Evolutionary conservation across 2,888 invertebrate genomes (phyloP).

Genomic region (Acanthosoma haemorrhoidale): DNA sequence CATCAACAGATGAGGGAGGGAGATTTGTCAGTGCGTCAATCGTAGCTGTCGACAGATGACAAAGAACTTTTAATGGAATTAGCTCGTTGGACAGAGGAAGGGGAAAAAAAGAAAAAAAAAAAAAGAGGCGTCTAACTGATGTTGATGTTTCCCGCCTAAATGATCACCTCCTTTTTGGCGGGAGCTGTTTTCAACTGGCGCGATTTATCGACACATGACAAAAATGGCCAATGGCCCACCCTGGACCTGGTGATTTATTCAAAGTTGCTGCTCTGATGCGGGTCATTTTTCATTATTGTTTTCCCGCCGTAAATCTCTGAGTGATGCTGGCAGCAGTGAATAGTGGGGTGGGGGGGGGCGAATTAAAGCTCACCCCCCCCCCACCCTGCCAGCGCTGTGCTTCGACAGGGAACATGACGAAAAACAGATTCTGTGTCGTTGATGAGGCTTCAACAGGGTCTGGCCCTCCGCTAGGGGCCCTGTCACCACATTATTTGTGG

Average conservation of each 20-base stretch:
- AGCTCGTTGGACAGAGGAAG: no score
- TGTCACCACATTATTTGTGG: no score
- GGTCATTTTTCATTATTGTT: constrained; percentile 37
- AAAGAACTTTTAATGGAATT: constrained; percentile 12
- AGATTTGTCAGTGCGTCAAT: neutral
- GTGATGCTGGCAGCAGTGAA: neutral
- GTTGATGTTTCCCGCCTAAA: constrained; percentile 2
- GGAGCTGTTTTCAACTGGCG: constrained; percentile 10
- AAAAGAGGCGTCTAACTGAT: neutral
- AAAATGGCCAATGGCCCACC: constrained; percentile 9
- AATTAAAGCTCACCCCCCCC: no score
- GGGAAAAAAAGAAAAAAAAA: no score
- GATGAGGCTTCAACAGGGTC: neutral
- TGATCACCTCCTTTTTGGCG: neutral
- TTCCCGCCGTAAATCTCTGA: constrained; percentile 32
- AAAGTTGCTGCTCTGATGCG: neutral
- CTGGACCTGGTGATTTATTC: no score
- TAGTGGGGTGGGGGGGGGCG: no score
- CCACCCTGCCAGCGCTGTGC: no score
- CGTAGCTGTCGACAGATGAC: neutral
- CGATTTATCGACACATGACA: constrained; percentile 11
- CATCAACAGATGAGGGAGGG: neutral
- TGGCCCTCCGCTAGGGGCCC: no score
- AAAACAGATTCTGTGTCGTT: constrained; percentile 8
- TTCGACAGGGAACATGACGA: constrained; percentile 3